Percentiles rank a stretch among this genome's conserved stretches.
phyloP scores from a whole-genome alignment of 1,140 invertebrate species.

The Kradibia gibbosae region DNA sequence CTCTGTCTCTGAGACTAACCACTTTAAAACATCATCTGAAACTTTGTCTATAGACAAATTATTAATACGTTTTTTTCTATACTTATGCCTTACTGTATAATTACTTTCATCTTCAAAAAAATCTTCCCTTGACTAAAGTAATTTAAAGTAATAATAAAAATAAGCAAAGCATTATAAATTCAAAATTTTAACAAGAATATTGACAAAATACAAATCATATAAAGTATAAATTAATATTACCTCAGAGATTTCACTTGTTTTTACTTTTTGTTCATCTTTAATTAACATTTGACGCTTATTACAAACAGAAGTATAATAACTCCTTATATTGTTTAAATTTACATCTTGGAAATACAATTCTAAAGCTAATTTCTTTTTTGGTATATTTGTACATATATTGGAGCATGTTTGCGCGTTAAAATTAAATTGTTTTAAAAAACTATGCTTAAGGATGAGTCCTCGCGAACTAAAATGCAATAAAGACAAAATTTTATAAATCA shows the following conservation, averaged over 20 bases:
- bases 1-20: conserved; percentile 24
- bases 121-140: not conserved
- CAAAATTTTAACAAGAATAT: not conserved
- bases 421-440: conserved; percentile 4
- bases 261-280: not conserved
- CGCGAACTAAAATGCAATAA: conserved; percentile 20
- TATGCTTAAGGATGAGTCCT: conserved; percentile 17
- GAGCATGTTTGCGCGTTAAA: not conserved
- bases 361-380: not conserved
- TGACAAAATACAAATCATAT: not conserved
- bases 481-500: not conserved
- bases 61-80: not conserved
- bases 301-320: not conserved
- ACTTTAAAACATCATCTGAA: not conserved
- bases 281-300: not conserved
- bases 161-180: not conserved
- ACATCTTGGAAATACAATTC: not conserved
- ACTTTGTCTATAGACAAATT: not conserved
- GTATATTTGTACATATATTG: conserved; percentile 1
- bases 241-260: not conserved
- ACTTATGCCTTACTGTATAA: not conserved
- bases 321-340: conserved; percentile 14
- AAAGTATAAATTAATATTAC: conserved; percentile 15
- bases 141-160: not conserved
- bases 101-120: not conserved